Evolutionary conservation across 1,140 invertebrate species (phyloP).

Genomic region (Meloidogyne hapla): DNA sequence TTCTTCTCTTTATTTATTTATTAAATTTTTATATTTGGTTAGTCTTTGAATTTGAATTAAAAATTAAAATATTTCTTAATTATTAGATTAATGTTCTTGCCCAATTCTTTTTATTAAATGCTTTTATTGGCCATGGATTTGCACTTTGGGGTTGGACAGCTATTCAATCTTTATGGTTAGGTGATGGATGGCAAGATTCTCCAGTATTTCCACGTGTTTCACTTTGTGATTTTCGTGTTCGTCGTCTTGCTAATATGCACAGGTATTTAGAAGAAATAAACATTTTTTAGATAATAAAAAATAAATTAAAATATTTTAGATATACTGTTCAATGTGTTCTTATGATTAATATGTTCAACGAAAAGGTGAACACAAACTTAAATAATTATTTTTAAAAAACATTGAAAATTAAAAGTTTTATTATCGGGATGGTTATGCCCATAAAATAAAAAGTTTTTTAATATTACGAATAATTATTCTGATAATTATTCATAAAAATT

Average conservation of each 20-base stretch:
- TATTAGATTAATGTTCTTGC: conserved; percentile 64
- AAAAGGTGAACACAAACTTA: not conserved
- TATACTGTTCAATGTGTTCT: conserved; percentile 58
- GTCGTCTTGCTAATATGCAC: conserved; percentile 64
- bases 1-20: conserved; percentile 67
- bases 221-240: conserved; percentile 64
- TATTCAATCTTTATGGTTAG: conserved; percentile 55
- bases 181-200: conserved; percentile 56
- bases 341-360: conserved; percentile 63
- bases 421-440: too few species aligned
- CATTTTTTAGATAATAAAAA: not conserved
- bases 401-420: too few species aligned
- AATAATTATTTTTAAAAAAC: too few species aligned
- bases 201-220: conserved; percentile 53
- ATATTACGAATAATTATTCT: too few species aligned
- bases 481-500: conserved; percentile 46
- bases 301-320: not conserved
- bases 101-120: conserved; percentile 67
- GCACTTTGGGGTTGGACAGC: conserved; percentile 65
- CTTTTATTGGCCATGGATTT: conserved; percentile 67
- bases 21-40: conserved; percentile 67
- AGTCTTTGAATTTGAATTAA: not conserved
- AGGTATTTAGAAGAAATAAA: conserved; percentile 56
- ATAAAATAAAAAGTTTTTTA: too few species aligned
- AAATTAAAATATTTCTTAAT: conserved; percentile 34